Conservation (phyloP, 2,113 vertebrate species). For the Podocnemis expansa region DNA sequence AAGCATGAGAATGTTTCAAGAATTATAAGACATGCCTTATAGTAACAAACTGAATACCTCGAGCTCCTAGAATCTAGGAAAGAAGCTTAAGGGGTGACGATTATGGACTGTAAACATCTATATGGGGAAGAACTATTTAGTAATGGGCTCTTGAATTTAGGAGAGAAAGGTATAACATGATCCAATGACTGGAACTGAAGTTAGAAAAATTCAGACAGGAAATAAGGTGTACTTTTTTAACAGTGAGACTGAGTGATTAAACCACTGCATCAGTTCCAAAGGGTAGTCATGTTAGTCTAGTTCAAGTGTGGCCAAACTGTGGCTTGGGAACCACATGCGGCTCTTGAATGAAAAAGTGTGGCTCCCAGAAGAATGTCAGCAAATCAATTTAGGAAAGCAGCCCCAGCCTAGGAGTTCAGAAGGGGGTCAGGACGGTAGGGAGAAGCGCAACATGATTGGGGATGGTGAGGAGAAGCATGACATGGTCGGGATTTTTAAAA, state of each 20-base stretch:
- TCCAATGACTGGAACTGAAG: background rate
- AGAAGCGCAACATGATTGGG: no score
- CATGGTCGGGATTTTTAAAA: no score
- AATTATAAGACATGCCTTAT: background rate
- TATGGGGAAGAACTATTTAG: background rate
- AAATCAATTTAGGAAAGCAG: no score
- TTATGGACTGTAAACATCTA: background rate
- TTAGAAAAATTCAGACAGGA: background rate
- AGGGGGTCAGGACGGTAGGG: no score
- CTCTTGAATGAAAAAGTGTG: no score
- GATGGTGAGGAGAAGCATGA: no score
- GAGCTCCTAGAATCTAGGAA: background rate
- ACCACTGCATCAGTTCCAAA: background rate
- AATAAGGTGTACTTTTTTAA: background rate
- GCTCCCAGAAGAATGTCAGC: no score
- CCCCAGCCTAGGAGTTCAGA: no score
- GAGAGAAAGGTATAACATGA: background rate
- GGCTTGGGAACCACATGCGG: no score
- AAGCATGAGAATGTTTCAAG: background rate
- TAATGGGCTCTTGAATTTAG: background rate
- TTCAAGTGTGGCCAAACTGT: no score
- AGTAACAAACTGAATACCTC: background rate
- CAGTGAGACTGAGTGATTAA: background rate
- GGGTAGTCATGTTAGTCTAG: no score
- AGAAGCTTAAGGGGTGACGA: background rate